Evolutionary conservation across 2,888 invertebrate genomes (phyloP).

Genomic region (Petrolisthes manimaculis): DNA sequence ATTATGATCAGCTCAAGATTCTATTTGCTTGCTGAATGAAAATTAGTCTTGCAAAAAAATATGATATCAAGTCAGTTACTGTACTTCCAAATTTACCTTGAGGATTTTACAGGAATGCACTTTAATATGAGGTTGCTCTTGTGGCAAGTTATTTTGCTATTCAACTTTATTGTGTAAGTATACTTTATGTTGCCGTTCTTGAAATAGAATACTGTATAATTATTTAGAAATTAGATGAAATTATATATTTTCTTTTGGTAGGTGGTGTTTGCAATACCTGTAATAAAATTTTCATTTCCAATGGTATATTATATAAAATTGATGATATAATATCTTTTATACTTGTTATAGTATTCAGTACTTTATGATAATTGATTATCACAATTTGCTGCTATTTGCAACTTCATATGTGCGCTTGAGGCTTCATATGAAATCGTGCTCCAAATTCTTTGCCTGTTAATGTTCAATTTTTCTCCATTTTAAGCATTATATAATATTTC

Average conservation of each 20-base stretch:
- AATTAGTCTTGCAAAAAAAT: no score
- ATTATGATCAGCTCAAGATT: background rate
- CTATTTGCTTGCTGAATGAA: no score
- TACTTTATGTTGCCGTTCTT: no score
- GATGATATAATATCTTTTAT: background rate
- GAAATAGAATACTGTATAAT: no score
- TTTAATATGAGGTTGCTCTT: slow-evolving; percentile 26
- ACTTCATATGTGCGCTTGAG: slow-evolving; percentile 24
- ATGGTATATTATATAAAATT: no score
- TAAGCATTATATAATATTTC: slow-evolving; percentile 57
- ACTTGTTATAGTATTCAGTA: slow-evolving; percentile 8
- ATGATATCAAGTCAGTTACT: no score
- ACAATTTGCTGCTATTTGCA: slow-evolving; percentile 22
- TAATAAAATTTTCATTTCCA: no score
- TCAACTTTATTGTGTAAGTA: no score
- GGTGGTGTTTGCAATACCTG: no score
- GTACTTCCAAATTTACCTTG: no score
- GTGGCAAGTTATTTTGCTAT: slow-evolving; percentile 8
- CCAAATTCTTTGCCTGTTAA: slow-evolving; percentile 51
- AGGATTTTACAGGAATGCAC: background rate
- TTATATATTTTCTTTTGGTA: no score
- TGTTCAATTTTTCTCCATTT: slow-evolving; percentile 58
- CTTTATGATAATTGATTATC: background rate
- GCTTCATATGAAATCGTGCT: slow-evolving; percentile 41
- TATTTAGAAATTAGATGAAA: no score